These are phyloP conservation scores for Margarornis squamiger DNA, from an alignment of 2,797 vertebrate genomes.

Conservation along the genomic window DNA sequence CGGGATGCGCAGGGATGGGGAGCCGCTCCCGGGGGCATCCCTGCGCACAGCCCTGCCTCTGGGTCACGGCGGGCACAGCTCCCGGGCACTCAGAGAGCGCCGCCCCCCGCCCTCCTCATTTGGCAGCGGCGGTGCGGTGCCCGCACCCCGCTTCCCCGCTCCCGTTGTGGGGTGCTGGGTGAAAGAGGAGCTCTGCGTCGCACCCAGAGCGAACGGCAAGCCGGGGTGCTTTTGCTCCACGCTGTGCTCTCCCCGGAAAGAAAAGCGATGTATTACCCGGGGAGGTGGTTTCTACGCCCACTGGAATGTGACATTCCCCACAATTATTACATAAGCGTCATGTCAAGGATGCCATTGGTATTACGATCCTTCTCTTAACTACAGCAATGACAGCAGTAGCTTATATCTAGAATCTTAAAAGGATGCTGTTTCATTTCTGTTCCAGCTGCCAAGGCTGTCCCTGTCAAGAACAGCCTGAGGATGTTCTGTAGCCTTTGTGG, in stretches of 20 bases:
- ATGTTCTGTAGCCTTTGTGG: background rate
- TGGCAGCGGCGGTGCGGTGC: background rate
- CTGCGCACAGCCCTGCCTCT: too few species aligned
- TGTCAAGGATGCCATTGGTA: background rate
- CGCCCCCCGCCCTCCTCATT: background rate
- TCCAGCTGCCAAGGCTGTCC: background rate
- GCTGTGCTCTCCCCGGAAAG: fast-evolving
- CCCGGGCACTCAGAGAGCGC: fast-evolving
- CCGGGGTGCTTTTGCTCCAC: background rate
- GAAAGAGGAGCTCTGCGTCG: fast-evolving
- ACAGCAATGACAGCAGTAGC: background rate
- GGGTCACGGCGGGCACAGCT: background rate
- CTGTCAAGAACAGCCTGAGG: background rate
- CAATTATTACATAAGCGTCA: background rate
- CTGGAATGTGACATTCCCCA: background rate
- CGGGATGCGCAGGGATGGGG: fast-evolving
- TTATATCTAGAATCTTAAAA: background rate
- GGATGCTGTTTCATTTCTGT: background rate
- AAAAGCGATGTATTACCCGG: fast-evolving
- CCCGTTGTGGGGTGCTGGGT: fast-evolving
- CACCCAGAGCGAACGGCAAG: fast-evolving
- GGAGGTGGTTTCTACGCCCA: background rate
- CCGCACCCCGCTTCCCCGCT: too few species aligned
- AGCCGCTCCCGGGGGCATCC: too few species aligned
- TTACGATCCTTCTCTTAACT: background rate